Base-by-base conservation (phyloP, 2,888 invertebrate genomes). In the Lagria hirta region DNA sequence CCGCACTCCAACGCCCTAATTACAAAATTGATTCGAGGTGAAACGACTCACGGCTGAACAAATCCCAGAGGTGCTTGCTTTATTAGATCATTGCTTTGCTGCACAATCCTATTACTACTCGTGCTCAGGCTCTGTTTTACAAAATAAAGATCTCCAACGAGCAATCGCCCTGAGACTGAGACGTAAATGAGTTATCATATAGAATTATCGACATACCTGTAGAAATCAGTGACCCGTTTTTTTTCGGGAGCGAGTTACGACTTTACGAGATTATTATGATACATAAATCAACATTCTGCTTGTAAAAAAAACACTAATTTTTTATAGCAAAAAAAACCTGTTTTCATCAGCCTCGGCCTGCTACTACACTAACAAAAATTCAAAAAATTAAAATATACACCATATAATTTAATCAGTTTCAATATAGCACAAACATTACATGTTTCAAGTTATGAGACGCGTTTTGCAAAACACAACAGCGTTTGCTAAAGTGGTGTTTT, bases 1-100 rank as follows among this genome's bases (percentile, higher is more conserved):
- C 62, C 63, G 59, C 57, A 61, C 60, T 52, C 55, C 48, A 42
- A 46, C 46, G 58, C 55, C 60, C 64, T 65, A 66, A 66, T 66
- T 66, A 65, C 63, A 62, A 65, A 65, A 66, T 66, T 66, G 65
- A 66, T 66, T 65, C 58, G 66, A 64, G 64, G 65, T 65, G 62
- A 65, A 65, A 62, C 65, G 62, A 64, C 61, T 61, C 62, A 61
- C 62, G 62, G 58, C 58, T 56, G 62, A 59, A 57, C 60, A 60
- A 64, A 56, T 65, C 64, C 66, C 64, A 52, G 53, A 55, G 64
- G 64, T 62, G 62, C 52, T 46, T 55, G 62, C 60, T 66, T 64
- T 65, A 66, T 65, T 67, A 67, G 65, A 66, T 66, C 65, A 64
- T 61, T 64, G 64, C 64, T 64, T 60, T 62, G 57, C 60, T 62